Evolutionary conservation across 2,888 invertebrate genomes (phyloP), one percentile per base, ranked within the genome.

Genomic region (Harpalus rufipes): DNA sequence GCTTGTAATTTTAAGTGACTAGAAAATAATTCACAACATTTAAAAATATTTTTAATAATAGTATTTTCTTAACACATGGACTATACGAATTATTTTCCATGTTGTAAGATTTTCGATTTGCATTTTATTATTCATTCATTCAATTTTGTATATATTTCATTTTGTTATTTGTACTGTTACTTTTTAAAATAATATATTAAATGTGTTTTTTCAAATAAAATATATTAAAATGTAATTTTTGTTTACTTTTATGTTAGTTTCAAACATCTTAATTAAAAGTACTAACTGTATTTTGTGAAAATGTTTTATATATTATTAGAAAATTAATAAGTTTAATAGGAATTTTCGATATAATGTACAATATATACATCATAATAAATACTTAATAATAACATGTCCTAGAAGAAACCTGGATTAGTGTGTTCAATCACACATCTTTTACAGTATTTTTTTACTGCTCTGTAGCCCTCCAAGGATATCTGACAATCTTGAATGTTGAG

Each of bases 401-500:
- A 96, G 91, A 96, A 97, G 91, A 98, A 97, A 39, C 97, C 97
- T 86, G 98, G 98, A 91, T 98, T 98, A 1, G 98, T 98, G 90
- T 98, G 98, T 90, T 98, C 98, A 87, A 98, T 98, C 87, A 98
- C 96, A 91, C 98, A 98, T 88, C 96, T 92, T 89, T 97, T 96
- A 91, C 98, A 98, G 90, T 96, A 97, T 89, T 96, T 96, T 91
- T 97, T 97, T 63, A 98, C 97, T 5, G 97, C 97, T 88, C 97
- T 92, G 90, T 98, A 98, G 0, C 97, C 97, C 87, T 97, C 95
- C 65, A 97, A 92, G 4, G 97, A 96, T 87, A 98, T 96, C 85
- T 97, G 96, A 86, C 98, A 98, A 90, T 98, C 98, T 89, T 98
- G 97, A 86, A 98, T 97, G 90, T 98, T 98, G 8, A 98, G 92